Conservation (phyloP, 2,113 vertebrate genomes). For the Psilopsiagon aymara region DNA sequence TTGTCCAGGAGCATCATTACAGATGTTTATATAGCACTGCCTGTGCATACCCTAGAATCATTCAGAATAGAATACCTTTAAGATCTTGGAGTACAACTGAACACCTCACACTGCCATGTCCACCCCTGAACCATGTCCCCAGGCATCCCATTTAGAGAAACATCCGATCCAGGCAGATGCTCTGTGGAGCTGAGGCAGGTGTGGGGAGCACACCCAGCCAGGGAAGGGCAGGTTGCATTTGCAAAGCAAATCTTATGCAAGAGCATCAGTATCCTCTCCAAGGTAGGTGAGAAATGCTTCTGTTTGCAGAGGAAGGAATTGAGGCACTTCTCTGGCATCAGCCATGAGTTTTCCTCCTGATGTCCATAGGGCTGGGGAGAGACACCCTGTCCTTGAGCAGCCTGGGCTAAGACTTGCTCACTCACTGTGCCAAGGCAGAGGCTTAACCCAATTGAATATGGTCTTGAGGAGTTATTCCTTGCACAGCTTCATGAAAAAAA, state of each 20-base stretch:
- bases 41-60: fast-evolving
- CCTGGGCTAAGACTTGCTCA: background rate
- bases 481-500: background rate
- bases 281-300: background rate
- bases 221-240: background rate
- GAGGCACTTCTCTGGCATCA: background rate
- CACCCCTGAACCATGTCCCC: background rate
- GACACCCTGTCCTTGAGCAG: background rate
- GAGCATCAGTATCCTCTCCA: background rate
- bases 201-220: background rate
- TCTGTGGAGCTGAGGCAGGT: background rate
- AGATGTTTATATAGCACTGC: background rate
- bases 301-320: background rate
- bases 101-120: background rate
- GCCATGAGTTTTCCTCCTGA: background rate
- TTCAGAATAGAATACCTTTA: background rate
- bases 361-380: background rate
- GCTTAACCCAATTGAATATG: fast-evolving
- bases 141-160: background rate
- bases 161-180: background rate
- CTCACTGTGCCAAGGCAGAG: fast-evolving
- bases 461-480: background rate
- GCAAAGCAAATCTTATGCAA: background rate
- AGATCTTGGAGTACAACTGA: background rate
- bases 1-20: background rate